phyloP scores from a whole-genome alignment of 2,888 invertebrate genomes.

The Hypsopygia costalis region DNA sequence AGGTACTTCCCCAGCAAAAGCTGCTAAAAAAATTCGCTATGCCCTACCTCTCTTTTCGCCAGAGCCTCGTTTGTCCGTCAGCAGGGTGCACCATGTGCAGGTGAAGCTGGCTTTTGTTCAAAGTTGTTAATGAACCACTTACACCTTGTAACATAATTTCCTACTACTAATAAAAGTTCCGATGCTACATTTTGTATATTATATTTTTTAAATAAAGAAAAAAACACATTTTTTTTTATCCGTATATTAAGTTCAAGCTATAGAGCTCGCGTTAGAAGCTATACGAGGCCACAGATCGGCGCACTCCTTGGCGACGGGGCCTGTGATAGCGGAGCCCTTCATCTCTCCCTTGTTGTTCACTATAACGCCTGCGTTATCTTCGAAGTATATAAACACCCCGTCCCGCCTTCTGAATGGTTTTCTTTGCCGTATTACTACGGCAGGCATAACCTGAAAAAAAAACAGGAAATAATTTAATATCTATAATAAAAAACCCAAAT shows the following conservation, averaged over 20 bases:
- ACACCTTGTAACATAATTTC: too few species aligned
- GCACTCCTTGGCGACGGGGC: conserved; percentile 99
- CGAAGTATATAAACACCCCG: conserved; percentile 99
- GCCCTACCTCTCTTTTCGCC: too few species aligned
- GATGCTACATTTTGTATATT: too few species aligned
- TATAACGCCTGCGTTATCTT: conserved; percentile 99
- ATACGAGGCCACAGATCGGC: conserved; percentile 99
- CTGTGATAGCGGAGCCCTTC: conserved; percentile 99
- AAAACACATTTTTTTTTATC: conserved; percentile 20
- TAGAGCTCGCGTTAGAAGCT: conserved; percentile 99
- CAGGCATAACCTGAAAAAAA: conserved; percentile 93
- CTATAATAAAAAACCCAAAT: too few species aligned
- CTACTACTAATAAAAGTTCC: too few species aligned
- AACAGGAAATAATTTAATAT: too few species aligned
- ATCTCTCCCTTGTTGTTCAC: conserved; percentile 99
- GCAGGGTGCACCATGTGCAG: too few species aligned
- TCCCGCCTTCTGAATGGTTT: conserved; percentile 99
- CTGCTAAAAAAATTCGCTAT: too few species aligned
- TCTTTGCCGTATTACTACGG: conserved; percentile 98
- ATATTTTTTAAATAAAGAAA: conserved; percentile 10
- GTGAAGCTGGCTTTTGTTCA: too few species aligned
- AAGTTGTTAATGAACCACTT: too few species aligned
- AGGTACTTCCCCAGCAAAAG: too few species aligned
- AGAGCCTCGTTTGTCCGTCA: too few species aligned
- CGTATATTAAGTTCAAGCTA: conserved; percentile 84